Conservation (phyloP, 1,140 invertebrate species). For the Plectrocnemia conspersa region DNA sequence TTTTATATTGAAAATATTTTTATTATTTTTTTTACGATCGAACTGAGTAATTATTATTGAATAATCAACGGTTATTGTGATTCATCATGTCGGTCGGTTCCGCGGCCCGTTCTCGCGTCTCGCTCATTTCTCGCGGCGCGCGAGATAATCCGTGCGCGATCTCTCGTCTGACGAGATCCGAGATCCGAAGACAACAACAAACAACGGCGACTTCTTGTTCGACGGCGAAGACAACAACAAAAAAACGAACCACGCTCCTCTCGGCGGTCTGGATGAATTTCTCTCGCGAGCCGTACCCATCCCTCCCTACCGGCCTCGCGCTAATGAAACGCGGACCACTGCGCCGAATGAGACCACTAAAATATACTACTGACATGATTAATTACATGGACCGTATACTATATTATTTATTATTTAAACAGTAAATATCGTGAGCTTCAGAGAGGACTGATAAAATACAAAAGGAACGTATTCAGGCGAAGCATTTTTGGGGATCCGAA, state of each 20-base stretch:
- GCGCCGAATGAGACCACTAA: too few species aligned
- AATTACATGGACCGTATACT: too few species aligned
- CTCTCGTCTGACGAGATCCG: neutral
- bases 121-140: conserved; percentile 15
- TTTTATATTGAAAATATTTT: too few species aligned
- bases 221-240: conserved; percentile 13
- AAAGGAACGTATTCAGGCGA: too few species aligned
- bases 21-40: too few species aligned
- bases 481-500: too few species aligned
- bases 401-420: too few species aligned
- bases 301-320: conserved; percentile 14
- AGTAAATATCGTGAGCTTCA: too few species aligned
- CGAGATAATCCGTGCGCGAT: neutral
- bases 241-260: conserved; percentile 5
- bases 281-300: conserved; percentile 10
- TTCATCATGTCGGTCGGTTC: neutral
- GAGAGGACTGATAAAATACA: too few species aligned
- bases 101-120: neutral
- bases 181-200: conserved; percentile 18
- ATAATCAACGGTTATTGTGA: conserved; percentile 3
- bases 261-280: too few species aligned
- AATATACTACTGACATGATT: too few species aligned
- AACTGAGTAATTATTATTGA: too few species aligned
- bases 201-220: conserved; percentile 12
- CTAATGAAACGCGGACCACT: conserved; percentile 23